phyloP scores from a whole-genome alignment of 2,888 invertebrate genomes.

The Anarsia innoxiella region DNA sequence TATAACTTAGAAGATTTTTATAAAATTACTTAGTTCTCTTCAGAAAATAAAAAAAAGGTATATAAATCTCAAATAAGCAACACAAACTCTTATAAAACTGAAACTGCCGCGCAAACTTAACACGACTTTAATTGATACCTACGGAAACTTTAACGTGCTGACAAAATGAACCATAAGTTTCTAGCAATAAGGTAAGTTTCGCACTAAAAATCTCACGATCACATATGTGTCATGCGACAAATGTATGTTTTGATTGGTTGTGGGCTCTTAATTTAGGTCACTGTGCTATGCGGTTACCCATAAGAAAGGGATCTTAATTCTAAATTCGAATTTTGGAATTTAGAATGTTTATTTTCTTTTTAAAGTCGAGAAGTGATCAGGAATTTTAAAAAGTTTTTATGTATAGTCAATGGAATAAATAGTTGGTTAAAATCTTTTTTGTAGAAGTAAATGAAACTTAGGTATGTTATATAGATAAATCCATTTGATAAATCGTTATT shows the following conservation, averaged over 20 bases:
- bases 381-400: background rate
- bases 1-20: too few species aligned
- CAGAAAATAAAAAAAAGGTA: too few species aligned
- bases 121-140: slow-evolving; percentile 31
- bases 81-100: too few species aligned
- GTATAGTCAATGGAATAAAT: too few species aligned
- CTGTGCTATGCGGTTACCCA: slow-evolving; percentile 9
- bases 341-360: background rate
- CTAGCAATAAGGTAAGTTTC: slow-evolving; percentile 45
- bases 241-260: slow-evolving; percentile 42
- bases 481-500: too few species aligned
- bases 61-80: too few species aligned
- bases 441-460: too few species aligned
- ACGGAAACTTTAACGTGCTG: slow-evolving; percentile 21
- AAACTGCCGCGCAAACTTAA: slow-evolving; percentile 24
- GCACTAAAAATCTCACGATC: too few species aligned
- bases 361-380: background rate
- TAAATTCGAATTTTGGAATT: background rate
- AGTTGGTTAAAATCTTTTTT: too few species aligned
- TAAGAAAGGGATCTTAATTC: background rate
- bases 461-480: too few species aligned
- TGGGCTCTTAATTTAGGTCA: slow-evolving; percentile 43
- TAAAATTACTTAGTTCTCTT: too few species aligned
- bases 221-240: slow-evolving; percentile 27
- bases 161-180: slow-evolving; percentile 25